Evolutionary conservation across 2,113 vertebrate species (phyloP), one percentile per base, ranked within the genome.

Genomic region (Aegotheles bennettii): DNA sequence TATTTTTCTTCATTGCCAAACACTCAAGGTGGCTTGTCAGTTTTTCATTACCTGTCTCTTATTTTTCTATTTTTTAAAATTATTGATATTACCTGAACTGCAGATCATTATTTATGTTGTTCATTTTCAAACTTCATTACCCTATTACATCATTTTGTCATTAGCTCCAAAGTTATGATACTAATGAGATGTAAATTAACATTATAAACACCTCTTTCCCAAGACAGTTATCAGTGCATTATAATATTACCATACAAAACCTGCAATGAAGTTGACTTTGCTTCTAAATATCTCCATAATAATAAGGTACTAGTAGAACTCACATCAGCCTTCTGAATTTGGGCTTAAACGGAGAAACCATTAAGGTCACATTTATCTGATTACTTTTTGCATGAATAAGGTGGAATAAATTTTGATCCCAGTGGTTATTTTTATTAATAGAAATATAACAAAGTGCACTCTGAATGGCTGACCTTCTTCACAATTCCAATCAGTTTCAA

Each of bases 371-470:
- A 63, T 85, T 88, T 91, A 68, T 36, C 47, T 89, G 36, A 80
- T 92, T 94, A 75, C 21, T 79, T 84, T 96, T 76, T 69, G 75
- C 93, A 93, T 84, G 59, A 87, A 40, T 65, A 75, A 91, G 7
- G 31, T 84, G 11, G 38, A 87, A 70, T 40, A 92, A 33, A 85
- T 40, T 82, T 90, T 78, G 67, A 63, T 94, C n/a, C 16, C 4
- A 83, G 28, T 78, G 16, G 48, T 89, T 68, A 53, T 64, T 96
- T 83, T 95, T 89, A 89, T 65, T 71, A 33, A 77, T 31, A 35
- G 10, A 70, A 65, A 84, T 18, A n/a, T 48, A 56, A 94, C 3
- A 3, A 70, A 94, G 40, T 77, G 60, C 45, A 54, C 40, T 59
- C 33, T 86, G 36, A 89, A 81, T 50, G 91, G 7, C 51, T 92